Evolutionary conservation across 2,113 vertebrate genomes (phyloP), one percentile per base, ranked within the genome.

Genomic region (Brachirus orientalis): DNA sequence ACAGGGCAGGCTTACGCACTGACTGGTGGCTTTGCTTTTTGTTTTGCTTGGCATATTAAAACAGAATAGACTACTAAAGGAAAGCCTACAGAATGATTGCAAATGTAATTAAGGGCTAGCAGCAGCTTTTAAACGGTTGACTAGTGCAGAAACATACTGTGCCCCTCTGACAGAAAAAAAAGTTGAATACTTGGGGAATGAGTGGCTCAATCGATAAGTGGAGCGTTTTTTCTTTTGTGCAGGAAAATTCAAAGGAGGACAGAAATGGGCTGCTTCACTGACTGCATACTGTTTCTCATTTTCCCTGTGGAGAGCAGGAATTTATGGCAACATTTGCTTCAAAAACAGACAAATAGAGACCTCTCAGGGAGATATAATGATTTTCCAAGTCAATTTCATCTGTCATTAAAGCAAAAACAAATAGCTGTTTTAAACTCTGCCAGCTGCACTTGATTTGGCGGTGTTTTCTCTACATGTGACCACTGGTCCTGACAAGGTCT

Each of bases 61-160:
- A 85, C 80, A 82, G 63, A 69, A 69, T 46, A 61, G 79, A 62
- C 60, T 45, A 79, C 78, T 80, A 65, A 79, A 75, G 81, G 84
- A 87, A 77, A 87, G 72, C 72, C 80, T 76, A 80, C 82, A 85
- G 78, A 87, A 89, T 83, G 88, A 92, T 91, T 83, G 91, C 84
- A 92, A 92, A 92, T 89, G 87, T 91, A 92, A 93, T 93, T 92
- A 92, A 87, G 83, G 79, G 62, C 86, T 50, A 75, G 87, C 81
- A 86, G 89, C 62, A 73, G 89, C 86, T 91, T 90, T 92, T 92
- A 92, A 92, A 91, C 50, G 90, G 73, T 86, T 80, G 83, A 89
- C 84, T 89, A 82, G 89, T 65, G 83, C 83, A 82, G 87, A 90
- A 93, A 91, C 86, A 90, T 88, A 92, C 85, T 81, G 81, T 69